Evolutionary conservation across 2,797 vertebrate species (phyloP), one percentile per base, ranked within the genome.

Genomic region (Brotula barbata): DNA sequence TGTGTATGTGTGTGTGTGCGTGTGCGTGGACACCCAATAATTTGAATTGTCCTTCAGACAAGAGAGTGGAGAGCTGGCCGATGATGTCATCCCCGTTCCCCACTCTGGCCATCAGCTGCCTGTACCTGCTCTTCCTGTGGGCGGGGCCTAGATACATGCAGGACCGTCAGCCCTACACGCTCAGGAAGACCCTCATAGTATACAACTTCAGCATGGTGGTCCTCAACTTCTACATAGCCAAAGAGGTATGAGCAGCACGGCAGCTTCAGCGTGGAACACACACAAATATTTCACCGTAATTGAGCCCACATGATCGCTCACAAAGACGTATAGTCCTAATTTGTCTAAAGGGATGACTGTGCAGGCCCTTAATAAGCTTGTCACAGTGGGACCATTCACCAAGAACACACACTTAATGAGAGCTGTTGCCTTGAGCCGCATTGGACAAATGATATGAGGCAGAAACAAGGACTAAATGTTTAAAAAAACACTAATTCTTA

Each of bases 131-230:
- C 64, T 94, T 96, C 71, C 93, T 99, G 65, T 99, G 97, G 97
- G 92, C 92, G 82, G 97, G 97, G 50, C 97, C 96, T 58, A 93
- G 89, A 78, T 98, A 95, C 92, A 99, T 99, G 97, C 94, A 95
- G 91, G 90, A 93, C 42, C 92, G 93, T 53, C 95, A 98, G 71
- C 93, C 97, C 50, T 97, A 94, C 76, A 95, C 94, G 60, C 90
- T 99, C 82, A 93, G 96, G 69, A 93, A 91, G 80, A 90, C 94
- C 55, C 93, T 99, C 78, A 95, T 99, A 81, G 60, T 93, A 84
- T 99, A 99, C 91, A 99, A 99, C 90, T 99, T 99, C 88, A 95
- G 96, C 75, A 99, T 99, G 97, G 96, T 99, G 90, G 90, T 98
- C 62, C 94, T 99, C 77, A 99, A 99, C 89, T 92, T 98, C 87